phyloP scores from a whole-genome alignment of 2,113 vertebrate species.

The Oryzias woworae region DNA sequence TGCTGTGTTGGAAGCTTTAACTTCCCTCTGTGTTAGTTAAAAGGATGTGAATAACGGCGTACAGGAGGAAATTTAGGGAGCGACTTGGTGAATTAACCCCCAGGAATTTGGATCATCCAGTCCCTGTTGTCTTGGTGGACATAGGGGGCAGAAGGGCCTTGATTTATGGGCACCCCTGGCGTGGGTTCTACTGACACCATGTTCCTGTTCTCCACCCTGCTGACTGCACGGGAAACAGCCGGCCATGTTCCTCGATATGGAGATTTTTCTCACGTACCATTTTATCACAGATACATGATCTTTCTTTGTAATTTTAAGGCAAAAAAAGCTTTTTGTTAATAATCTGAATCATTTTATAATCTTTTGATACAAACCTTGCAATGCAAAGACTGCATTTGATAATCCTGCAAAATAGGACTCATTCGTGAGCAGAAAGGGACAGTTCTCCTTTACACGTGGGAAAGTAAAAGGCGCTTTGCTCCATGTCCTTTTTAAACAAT shows the following conservation, averaged over 20 bases:
- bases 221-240: conserved; percentile 44
- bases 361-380: neutral
- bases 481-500: conserved; percentile 59
- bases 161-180: conserved; percentile 79
- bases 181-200: conserved; percentile 70
- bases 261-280: neutral
- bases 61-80: conserved; percentile 64
- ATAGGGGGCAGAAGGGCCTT: conserved; percentile 70
- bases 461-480: conserved; percentile 45
- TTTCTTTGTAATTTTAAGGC: neutral
- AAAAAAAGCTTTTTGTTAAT: neutral
- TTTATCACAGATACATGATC: neutral
- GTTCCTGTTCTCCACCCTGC: conserved; percentile 68
- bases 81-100: conserved; percentile 77
- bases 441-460: conserved; percentile 40
- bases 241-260: conserved; percentile 16
- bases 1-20: conserved; percentile 28
- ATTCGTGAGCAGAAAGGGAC: conserved; percentile 28
- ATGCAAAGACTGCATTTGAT: conserved; percentile 16
- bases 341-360: neutral
- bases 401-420: conserved; percentile 28
- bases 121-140: conserved; percentile 70
- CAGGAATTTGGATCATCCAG: conserved; percentile 80
- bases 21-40: conserved; percentile 34
- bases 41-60: conserved; percentile 29